These are phyloP conservation scores for Peucedramus taeniatus DNA, from an alignment of 2,113 vertebrate species.

Conservation along the genomic window DNA sequence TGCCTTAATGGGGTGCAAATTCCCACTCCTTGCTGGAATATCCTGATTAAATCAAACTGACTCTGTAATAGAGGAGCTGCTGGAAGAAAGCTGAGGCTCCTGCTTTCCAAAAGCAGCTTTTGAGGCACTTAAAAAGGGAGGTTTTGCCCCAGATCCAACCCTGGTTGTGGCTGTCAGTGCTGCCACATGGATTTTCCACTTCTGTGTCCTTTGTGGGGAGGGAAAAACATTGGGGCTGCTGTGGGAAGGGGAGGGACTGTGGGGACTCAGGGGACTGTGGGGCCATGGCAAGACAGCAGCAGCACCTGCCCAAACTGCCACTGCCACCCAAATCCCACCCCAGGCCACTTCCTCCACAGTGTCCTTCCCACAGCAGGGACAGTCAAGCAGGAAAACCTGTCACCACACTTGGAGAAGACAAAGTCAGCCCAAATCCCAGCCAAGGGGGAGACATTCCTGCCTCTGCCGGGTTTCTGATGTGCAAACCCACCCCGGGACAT, in stretches of 20 bases:
- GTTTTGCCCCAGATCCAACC: background rate
- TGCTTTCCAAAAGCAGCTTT: background rate
- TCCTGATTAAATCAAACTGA: background rate
- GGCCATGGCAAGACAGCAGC: background rate
- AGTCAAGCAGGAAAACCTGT: background rate
- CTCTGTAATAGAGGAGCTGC: too few species aligned
- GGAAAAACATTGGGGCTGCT: rapidly evolving
- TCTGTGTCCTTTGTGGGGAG: rapidly evolving
- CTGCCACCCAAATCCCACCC: too few species aligned
- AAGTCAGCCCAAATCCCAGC: rapidly evolving
- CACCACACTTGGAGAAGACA: rapidly evolving
- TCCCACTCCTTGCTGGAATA: background rate
- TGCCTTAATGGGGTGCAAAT: background rate
- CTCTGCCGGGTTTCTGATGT: rapidly evolving
- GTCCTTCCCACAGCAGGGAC: background rate
- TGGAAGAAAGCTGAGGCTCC: background rate
- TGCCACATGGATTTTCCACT: rapidly evolving
- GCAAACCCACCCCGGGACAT: background rate
- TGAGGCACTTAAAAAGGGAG: background rate
- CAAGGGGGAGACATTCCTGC: background rate
- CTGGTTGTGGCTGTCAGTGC: background rate
- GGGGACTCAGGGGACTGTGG: background rate
- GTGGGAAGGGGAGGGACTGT: background rate
- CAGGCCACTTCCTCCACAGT: background rate
- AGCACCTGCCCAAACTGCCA: background rate